phyloP scores from a whole-genome alignment of 2,797 vertebrate species.

The Sarcophilus harrisii region DNA sequence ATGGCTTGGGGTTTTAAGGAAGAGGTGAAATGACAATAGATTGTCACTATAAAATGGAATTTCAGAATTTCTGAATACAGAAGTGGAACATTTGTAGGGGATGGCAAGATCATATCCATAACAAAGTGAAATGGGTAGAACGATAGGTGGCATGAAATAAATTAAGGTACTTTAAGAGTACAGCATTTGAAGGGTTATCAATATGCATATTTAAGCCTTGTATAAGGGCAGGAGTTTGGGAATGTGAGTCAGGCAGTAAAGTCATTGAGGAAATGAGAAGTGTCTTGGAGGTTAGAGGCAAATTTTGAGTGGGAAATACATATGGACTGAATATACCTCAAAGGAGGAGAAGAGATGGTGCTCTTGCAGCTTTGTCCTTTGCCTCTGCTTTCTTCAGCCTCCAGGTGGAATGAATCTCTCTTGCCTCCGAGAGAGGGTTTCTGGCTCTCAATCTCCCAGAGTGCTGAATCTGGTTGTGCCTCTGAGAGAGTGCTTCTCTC shows the following conservation, averaged over 20 bases:
- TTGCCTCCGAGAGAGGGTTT: too few relatives aligned
- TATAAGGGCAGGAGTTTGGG: background rate
- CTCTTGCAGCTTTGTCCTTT: too few relatives aligned
- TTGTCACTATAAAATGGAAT: background rate
- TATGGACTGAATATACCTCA: background rate
- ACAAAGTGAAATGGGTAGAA: background rate
- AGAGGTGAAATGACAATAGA: background rate
- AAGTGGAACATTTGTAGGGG: background rate
- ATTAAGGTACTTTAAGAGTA: background rate
- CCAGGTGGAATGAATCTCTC: too few relatives aligned
- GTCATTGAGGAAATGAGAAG: background rate
- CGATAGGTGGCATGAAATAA: background rate
- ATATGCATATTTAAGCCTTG: background rate
- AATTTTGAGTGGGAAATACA: background rate
- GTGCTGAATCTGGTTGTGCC: too few relatives aligned
- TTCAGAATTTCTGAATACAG: background rate
- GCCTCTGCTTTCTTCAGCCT: too few relatives aligned
- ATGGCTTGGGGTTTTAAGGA: background rate
- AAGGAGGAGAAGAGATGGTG: background rate
- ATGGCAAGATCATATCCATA: background rate
- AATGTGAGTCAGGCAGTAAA: background rate
- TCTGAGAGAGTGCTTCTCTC: too few relatives aligned
- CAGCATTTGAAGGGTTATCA: background rate
- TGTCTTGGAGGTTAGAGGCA: background rate
- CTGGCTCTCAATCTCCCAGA: too few relatives aligned